These are phyloP conservation scores for Forbesichthys papilliferus DNA, from an alignment of 2,113 vertebrate species.

Conservation along the genomic window DNA sequence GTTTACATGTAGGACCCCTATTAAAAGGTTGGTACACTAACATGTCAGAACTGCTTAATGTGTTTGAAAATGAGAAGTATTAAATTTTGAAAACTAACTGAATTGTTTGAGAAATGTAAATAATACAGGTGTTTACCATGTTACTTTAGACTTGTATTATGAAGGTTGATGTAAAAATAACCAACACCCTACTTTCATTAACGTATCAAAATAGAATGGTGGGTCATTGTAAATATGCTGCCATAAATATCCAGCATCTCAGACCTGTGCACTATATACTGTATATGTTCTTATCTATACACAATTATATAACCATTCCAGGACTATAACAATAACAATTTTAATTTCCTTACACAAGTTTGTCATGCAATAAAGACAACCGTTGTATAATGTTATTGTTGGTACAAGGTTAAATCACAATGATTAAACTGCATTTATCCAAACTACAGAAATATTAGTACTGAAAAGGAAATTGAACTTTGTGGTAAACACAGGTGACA, in stretches of 20 bases:
- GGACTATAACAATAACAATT: slow-evolving; percentile 14
- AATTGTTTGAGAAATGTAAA: slow-evolving; percentile 8
- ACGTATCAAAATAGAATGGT: neutral
- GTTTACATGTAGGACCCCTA: neutral
- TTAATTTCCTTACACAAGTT: slow-evolving; percentile 41
- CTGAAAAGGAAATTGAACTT: neutral
- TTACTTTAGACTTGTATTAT: neutral
- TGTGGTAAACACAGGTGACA: neutral
- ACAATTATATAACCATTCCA: slow-evolving; percentile 1
- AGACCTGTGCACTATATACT: neutral
- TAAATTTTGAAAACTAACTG: neutral
- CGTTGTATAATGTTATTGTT: neutral
- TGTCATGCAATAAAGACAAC: slow-evolving; percentile 4
- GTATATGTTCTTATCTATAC: neutral
- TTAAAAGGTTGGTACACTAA: neutral
- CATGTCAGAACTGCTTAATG: neutral
- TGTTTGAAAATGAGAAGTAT: slow-evolving; percentile 4
- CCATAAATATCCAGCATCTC: neutral
- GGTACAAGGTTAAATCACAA: neutral
- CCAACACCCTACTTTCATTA: neutral
- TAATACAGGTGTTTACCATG: slow-evolving; percentile 1
- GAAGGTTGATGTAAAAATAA: neutral
- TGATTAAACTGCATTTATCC: neutral
- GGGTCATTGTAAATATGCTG: neutral
- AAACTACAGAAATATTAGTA: slow-evolving; percentile 1